Percentiles rank a stretch among this genome's conserved stretches.
Conservation (phyloP, 2,888 invertebrate genomes). For the Aelia acuminata region DNA sequence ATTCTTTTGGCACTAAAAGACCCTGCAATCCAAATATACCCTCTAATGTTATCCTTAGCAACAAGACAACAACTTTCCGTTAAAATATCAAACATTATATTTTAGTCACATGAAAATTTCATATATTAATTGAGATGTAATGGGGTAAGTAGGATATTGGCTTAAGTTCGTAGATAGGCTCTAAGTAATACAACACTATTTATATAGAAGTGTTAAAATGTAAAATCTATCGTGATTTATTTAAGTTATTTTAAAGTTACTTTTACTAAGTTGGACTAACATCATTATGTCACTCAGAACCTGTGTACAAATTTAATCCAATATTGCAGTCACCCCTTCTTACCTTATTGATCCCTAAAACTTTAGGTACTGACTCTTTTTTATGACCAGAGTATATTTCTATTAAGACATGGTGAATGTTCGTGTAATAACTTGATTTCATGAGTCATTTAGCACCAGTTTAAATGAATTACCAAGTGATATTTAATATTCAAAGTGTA, state of each 20-base stretch:
- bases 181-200: no score
- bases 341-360: slow-evolving; percentile 54
- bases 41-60: slow-evolving; percentile 50
- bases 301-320: no score
- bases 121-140: not conserved
- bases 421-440: not conserved
- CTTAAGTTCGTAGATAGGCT: no score
- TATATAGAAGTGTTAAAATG: no score
- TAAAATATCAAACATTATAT: not conserved
- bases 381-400: not conserved
- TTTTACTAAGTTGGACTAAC: no score
- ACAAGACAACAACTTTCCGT: not conserved
- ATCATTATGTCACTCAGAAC: no score
- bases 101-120: not conserved
- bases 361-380: slow-evolving; percentile 9
- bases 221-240: no score
- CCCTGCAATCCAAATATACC: slow-evolving; percentile 58
- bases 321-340: no score
- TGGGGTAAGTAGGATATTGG: no score
- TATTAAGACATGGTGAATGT: not conserved
- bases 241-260: no score
- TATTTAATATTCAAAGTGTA: not conserved
- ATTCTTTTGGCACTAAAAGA: slow-evolving; percentile 58
- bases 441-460: not conserved
- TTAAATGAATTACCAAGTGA: not conserved